Conservation (phyloP, 2,888 invertebrate species). For the Artemia sinica region DNA sequence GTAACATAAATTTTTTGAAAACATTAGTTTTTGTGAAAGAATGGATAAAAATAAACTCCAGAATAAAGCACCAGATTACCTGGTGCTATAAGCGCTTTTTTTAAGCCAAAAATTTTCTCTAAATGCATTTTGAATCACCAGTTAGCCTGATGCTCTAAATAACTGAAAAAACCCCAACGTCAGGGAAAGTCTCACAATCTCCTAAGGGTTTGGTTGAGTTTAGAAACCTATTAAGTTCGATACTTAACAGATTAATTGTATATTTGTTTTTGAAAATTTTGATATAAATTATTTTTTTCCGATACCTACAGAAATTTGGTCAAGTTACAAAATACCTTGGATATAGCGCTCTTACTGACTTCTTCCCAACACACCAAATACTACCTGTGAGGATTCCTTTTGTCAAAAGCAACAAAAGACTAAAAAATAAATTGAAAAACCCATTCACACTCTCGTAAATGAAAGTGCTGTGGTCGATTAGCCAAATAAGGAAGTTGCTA, state of each 20-base stretch:
- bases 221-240: not conserved
- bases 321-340: constrained; percentile 80
- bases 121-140: no score
- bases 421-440: constrained; percentile 41
- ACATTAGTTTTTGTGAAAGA: no score
- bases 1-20: no score
- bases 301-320: constrained; percentile 77
- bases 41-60: no score
- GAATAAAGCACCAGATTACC: no score
- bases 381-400: constrained; percentile 63
- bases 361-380: constrained; percentile 90
- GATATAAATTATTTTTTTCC: constrained; percentile 35
- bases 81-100: no score
- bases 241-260: constrained; percentile 3
- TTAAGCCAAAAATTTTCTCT: no score
- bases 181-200: no score
- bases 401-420: constrained; percentile 49
- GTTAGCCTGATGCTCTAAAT: no score
- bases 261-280: not conserved
- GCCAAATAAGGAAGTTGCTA: constrained; percentile 33
- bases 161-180: no score
- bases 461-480: constrained; percentile 41
- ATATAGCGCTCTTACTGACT: constrained; percentile 88
- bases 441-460: constrained; percentile 47
- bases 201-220: no score